Conservation (phyloP, 2,888 invertebrate genomes). For the Nephrotoma appendiculata region DNA sequence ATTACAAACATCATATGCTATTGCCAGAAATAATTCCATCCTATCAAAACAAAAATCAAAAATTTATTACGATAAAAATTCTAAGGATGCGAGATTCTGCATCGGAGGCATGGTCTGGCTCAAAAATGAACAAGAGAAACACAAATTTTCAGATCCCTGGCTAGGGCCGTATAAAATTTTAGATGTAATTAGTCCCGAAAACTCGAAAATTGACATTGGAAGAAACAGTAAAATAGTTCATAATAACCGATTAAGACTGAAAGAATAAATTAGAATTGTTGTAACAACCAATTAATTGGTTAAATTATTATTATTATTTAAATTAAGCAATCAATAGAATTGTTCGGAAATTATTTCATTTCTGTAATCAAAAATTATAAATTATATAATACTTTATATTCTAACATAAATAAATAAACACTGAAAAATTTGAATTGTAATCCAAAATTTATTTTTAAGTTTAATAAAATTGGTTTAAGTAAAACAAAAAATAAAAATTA, state of each 20-base stretch:
- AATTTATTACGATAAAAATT: neutral
- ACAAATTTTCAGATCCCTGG: neutral
- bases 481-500: no score
- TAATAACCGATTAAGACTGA: neutral
- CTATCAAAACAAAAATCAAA: neutral
- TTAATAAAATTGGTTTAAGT: no score
- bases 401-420: no score
- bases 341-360: no score
- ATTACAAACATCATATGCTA: neutral
- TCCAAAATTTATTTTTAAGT: no score
- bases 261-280: no score
- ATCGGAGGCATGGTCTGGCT: neutral
- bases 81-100: neutral
- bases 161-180: neutral
- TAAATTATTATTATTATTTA: no score
- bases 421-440: no score
- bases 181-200: neutral
- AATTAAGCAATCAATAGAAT: no score
- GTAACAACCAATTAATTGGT: no score
- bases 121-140: neutral
- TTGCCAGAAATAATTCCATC: neutral
- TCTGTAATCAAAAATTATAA: no score
- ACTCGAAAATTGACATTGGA: neutral
- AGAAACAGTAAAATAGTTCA: neutral
- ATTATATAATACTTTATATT: no score